Evolutionary conservation across 2,113 vertebrate genomes (phyloP), one percentile per base, ranked within the genome.

Genomic region (Odocoileus virginianus): DNA sequence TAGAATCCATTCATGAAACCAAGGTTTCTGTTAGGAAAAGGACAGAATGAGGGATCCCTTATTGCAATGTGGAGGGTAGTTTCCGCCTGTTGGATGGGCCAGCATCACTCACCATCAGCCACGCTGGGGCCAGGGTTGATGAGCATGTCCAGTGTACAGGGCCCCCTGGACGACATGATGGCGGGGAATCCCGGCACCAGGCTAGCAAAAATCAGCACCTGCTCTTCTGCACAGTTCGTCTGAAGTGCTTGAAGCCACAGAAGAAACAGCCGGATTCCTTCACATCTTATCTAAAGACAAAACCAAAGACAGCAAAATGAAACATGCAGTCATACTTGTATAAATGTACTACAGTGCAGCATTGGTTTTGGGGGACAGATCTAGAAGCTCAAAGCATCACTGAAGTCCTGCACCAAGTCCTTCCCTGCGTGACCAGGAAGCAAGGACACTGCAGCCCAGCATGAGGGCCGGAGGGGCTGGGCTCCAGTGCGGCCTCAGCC

Each of bases 171-270:
- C 3, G 99, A 99, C 43, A 98, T 97, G 96, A 99, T 98, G 2
- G 99, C 99, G 21, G 99, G 99, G 97, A 99, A 99, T 89, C 99
- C 99, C 36, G 99, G 99, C 96, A 99, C 99, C 28, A 99, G 99
- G 97, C 99, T 99, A 97, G 99, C 99, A 89, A 99, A 99, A 96
- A 99, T 99, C 97, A 99, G 99, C 95, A 99, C 99, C 98, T 99
- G 99, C 97, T 99, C 99, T 98, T 99, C 99, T 0, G 99, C 99
- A 97, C 99, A 99, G 99, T 99, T 99, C 89, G 99, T 99, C 98
- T 99, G 99, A 97, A 99, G 99, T 13, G 99, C 99, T 98, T 99
- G 99, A 84, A 99, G 99, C 99, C 99, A 99, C 89, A 99, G 99
- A 98, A 99, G 99, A 98, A 99, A 99, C 79, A 99, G 99, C 28